Percentiles rank a stretch among this genome's conserved stretches.
Conservation (phyloP, 2,113 vertebrate species). For the Prionailurus bengalensis region DNA sequence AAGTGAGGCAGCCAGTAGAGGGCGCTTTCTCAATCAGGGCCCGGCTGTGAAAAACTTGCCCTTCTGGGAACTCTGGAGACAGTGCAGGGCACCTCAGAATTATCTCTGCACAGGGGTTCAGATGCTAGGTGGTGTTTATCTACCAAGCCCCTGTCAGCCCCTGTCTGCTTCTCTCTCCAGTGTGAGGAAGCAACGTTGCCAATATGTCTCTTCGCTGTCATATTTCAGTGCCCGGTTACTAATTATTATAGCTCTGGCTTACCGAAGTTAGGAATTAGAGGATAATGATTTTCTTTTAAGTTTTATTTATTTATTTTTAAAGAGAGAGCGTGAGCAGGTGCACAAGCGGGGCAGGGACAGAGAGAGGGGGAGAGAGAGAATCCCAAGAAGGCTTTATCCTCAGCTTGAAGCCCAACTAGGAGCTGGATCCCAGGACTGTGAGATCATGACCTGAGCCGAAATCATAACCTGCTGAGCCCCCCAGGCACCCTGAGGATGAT, state of each 20-base stretch:
- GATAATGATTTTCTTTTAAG: too few species aligned
- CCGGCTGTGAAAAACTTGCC: not conserved
- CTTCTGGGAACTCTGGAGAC: not conserved
- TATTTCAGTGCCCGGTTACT: not conserved
- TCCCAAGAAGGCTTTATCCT: too few species aligned
- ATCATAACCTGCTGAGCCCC: too few species aligned
- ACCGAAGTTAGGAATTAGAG: not conserved
- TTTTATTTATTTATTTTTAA: too few species aligned
- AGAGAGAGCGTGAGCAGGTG: too few species aligned
- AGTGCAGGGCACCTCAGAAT: not conserved
- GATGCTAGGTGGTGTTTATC: not conserved
- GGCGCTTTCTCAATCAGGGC: too few species aligned
- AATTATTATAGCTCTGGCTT: not conserved
- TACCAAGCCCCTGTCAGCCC: not conserved
- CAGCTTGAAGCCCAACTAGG: too few species aligned
- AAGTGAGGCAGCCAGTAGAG: not conserved
- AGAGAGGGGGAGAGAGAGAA: too few species aligned
- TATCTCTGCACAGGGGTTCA: not conserved
- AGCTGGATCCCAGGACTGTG: too few species aligned
- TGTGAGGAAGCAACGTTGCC: not conserved
- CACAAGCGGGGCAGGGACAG: too few species aligned
- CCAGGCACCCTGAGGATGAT: not conserved
- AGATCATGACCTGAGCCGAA: too few species aligned
- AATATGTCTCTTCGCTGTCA: not conserved
- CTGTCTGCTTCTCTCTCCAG: not conserved